phyloP scores from a whole-genome alignment of 2,888 invertebrate species.

The Calameuta filiformis region DNA sequence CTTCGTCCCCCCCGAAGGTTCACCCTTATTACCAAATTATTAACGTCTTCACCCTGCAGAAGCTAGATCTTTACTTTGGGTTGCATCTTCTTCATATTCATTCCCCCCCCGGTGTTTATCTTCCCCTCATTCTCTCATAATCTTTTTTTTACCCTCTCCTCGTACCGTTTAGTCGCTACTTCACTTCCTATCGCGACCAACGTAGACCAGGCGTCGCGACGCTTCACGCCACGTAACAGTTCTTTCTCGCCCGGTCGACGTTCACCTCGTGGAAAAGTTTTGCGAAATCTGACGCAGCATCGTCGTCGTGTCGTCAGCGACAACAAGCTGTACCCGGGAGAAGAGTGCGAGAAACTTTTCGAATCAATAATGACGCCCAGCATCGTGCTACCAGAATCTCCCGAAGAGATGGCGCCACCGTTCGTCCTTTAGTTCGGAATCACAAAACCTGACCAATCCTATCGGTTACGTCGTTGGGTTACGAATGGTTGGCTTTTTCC shows the following conservation, averaged over 20 bases:
- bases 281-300: slow-evolving; percentile 20
- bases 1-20: not conserved
- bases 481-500: not conserved
- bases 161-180: not conserved
- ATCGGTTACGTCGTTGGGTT: not conserved
- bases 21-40: not conserved
- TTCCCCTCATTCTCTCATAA: slow-evolving; percentile 2
- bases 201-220: not conserved
- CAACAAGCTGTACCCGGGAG: slow-evolving; percentile 22
- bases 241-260: slow-evolving; percentile 10
- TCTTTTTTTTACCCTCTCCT: not conserved
- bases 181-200: not conserved
- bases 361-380: slow-evolving; percentile 31
- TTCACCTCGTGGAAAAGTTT: slow-evolving; percentile 6
- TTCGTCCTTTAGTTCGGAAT: slow-evolving; percentile 9
- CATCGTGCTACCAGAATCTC: slow-evolving; percentile 22
- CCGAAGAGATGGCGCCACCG: slow-evolving; percentile 30
- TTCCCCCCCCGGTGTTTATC: not conserved
- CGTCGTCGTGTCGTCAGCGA: slow-evolving; percentile 8
- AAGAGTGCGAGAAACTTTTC: slow-evolving; percentile 28
- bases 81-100: not conserved
- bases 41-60: not conserved
- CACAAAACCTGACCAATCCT: not conserved
- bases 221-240: slow-evolving; percentile 1
- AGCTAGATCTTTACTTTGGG: not conserved